Percentiles rank a stretch among this genome's conserved stretches.
phyloP scores from a whole-genome alignment of 1,140 invertebrate genomes.

The Subanguina moxae region DNA sequence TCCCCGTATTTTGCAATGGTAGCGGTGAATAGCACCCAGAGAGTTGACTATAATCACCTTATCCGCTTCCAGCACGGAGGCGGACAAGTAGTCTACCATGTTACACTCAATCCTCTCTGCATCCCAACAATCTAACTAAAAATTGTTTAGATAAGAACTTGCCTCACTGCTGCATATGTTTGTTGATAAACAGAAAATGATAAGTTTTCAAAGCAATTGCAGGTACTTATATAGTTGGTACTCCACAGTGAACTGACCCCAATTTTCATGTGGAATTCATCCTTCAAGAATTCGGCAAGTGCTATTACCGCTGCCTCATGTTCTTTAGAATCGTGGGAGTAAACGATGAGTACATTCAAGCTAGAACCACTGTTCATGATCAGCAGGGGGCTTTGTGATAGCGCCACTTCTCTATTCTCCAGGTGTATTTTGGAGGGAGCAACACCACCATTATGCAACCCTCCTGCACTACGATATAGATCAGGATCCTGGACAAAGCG shows the following conservation, averaged over 20 bases:
- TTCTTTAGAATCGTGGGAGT: constrained; percentile 48
- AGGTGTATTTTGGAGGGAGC: not conserved
- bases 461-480: not conserved
- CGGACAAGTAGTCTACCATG: constrained; percentile 52
- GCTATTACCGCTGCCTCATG: constrained; percentile 55
- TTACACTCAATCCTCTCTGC: constrained; percentile 49
- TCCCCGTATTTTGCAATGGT: constrained; percentile 41
- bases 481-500: not conserved
- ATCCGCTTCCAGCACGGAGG: constrained; percentile 52
- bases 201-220: too few relatives aligned
- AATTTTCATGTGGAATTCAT: constrained; percentile 50
- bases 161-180: too few relatives aligned
- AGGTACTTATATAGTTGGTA: too few relatives aligned
- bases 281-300: constrained; percentile 51
- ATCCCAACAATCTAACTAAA: constrained; percentile 55
- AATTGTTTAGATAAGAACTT: constrained; percentile 4
- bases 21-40: constrained; percentile 48
- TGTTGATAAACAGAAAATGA: not conserved
- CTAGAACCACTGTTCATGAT: not conserved
- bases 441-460: not conserved
- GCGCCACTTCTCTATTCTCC: not conserved
- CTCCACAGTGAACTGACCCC: constrained; percentile 42
- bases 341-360: constrained; percentile 50
- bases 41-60: constrained; percentile 58
- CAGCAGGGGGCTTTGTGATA: constrained; percentile 1